Evolutionary conservation across 2,113 vertebrate species (phyloP).

Genomic region (Hiodon alosoides): DNA sequence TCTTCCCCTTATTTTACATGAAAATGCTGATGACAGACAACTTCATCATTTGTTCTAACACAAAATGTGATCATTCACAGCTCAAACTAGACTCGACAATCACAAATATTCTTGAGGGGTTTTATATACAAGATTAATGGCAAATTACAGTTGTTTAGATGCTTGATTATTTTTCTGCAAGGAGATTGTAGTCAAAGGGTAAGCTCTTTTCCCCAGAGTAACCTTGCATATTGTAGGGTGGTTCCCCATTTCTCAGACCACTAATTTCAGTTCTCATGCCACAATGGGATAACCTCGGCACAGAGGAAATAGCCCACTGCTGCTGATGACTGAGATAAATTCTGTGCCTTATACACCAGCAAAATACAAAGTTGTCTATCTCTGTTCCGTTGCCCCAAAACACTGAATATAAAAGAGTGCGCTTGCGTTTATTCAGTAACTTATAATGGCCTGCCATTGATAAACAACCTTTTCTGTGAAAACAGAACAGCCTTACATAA

Average conservation of each 20-base stretch:
- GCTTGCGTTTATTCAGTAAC: conserved; percentile 69
- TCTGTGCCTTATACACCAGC: conserved; percentile 73
- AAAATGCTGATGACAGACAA: too few species aligned
- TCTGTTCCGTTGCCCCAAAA: conserved; percentile 40
- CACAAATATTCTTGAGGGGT: neutral
- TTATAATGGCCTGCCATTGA: conserved; percentile 80
- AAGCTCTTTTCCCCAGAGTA: conserved; percentile 39
- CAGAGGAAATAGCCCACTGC: conserved; percentile 45
- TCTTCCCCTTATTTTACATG: too few species aligned
- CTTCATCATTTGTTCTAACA: too few species aligned
- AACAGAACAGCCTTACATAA: neutral
- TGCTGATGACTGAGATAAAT: conserved; percentile 43
- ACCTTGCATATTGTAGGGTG: conserved; percentile 59
- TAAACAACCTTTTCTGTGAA: conserved; percentile 74
- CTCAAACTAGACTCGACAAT: too few species aligned
- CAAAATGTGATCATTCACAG: too few species aligned
- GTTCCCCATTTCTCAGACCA: conserved; percentile 58
- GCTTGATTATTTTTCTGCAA: conserved; percentile 38
- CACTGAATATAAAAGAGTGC: conserved; percentile 25
- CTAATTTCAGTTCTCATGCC: conserved; percentile 65
- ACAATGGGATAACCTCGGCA: conserved; percentile 52
- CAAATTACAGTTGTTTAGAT: conserved; percentile 14
- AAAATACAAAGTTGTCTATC: conserved; percentile 38
- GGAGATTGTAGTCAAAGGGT: conserved; percentile 26
- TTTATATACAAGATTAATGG: neutral